phyloP scores from a whole-genome alignment of 37 sponge, comb jelly and placozoan genomes.

The Spongilla lacustris region DNA sequence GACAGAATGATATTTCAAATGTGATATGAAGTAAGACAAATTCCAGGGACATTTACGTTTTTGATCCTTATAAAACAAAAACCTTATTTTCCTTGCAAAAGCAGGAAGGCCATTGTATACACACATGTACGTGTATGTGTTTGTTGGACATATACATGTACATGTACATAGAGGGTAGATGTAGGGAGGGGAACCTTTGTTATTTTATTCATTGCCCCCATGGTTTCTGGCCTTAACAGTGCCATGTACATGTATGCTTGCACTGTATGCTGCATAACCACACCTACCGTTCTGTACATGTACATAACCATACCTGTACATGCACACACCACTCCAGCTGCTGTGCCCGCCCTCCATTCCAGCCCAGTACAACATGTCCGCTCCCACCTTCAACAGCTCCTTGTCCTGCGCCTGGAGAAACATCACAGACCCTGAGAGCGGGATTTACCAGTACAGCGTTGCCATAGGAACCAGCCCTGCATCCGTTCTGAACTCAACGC shows the following conservation, averaged over 20 bases:
- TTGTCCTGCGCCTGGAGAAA: constrained; percentile 59
- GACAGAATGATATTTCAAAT: too few species aligned
- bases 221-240: too few species aligned
- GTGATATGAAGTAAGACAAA: too few species aligned
- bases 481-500: constrained; percentile 19
- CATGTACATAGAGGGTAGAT: too few species aligned
- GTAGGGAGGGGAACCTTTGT: too few species aligned
- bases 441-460: constrained; percentile 38
- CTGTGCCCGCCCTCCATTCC: neutral
- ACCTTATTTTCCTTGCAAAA: too few species aligned
- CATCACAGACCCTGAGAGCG: constrained; percentile 57
- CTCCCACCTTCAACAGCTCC: neutral
- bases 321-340: neutral
- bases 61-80: too few species aligned
- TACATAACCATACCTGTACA: neutral
- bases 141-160: too few species aligned
- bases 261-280: neutral
- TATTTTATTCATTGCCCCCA: too few species aligned
- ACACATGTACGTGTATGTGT: too few species aligned
- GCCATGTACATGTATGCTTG: neutral
- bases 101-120: too few species aligned
- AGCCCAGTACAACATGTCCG: neutral
- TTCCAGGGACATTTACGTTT: too few species aligned
- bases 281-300: neutral
- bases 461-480: constrained; percentile 57